A percentile compares a stretch with the other conserved stretches of the same genome.
These are phyloP conservation scores for Pristis pectinata DNA, from an alignment of 2,797 vertebrate species.

Conservation along the genomic window DNA sequence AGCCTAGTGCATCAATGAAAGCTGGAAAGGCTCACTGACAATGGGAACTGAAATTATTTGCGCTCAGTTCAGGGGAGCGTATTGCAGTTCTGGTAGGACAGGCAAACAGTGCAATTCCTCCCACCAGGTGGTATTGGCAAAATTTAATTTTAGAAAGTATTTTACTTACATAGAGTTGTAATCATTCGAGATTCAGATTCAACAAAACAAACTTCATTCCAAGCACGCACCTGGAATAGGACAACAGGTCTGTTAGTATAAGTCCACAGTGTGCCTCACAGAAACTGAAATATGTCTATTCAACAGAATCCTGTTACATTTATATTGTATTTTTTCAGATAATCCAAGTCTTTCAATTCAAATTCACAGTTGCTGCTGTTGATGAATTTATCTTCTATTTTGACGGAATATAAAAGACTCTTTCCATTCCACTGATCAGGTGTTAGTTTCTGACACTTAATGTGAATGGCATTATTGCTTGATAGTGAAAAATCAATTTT, in stretches of 20 bases:
- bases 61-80: not conserved
- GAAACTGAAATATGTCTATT: not conserved
- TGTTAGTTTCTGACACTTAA: rapidly evolving
- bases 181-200: not conserved
- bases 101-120: not conserved
- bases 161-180: constrained; percentile 12
- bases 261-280: not conserved
- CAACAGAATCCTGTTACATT: constrained; percentile 47
- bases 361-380: not conserved
- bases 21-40: not conserved
- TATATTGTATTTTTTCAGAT: constrained; percentile 47
- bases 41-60: not conserved
- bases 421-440: not conserved
- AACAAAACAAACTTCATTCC: rapidly evolving
- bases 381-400: rapidly evolving
- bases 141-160: not conserved
- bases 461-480: not conserved
- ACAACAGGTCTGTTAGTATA: constrained; percentile 15
- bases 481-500: rapidly evolving
- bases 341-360: constrained; percentile 46
- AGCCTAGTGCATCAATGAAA: not conserved
- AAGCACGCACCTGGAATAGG: not conserved
- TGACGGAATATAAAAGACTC: rapidly evolving
- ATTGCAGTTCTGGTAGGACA: not conserved
- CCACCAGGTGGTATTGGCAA: not conserved